Percentiles rank a stretch among this genome's conserved stretches.
Evolutionary conservation across 1,140 invertebrate species (phyloP).

Genomic region (Ceratitis capitata): DNA sequence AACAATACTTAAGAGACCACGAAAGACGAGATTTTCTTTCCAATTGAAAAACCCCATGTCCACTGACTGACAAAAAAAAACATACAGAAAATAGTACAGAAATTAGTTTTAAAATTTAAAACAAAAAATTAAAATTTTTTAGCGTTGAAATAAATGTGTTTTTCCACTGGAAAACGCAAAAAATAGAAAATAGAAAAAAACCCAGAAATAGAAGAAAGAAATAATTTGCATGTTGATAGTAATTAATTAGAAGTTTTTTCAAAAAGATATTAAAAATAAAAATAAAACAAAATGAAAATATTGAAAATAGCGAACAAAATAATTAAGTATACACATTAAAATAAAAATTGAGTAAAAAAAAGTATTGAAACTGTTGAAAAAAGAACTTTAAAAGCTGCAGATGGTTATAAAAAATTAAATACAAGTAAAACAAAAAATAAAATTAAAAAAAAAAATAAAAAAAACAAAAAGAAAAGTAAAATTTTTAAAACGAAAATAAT

Average conservation of each 20-base stretch:
- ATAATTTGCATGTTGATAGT: background rate
- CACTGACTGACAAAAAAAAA: background rate
- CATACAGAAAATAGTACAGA: background rate
- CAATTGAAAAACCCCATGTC: background rate
- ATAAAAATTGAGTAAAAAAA: background rate
- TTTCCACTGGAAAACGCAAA: background rate
- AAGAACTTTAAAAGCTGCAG: background rate
- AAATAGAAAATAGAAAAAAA: background rate
- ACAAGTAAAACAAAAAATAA: background rate
- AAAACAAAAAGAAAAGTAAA: background rate
- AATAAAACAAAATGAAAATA: background rate
- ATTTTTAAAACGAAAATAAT: background rate
- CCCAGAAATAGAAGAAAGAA: background rate
- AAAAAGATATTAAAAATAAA: background rate
- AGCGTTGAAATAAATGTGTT: background rate
- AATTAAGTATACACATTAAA: too few relatives aligned
- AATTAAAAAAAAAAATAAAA: background rate
- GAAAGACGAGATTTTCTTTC: background rate
- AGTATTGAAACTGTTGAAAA: too few relatives aligned
- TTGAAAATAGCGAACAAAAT: too few relatives aligned
- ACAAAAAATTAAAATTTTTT: background rate
- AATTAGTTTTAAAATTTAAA: background rate
- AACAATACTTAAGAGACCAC: background rate
- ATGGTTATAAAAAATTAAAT: background rate
- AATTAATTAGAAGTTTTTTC: background rate